Conservation (phyloP, 1,140 invertebrate species). For the Drosophila carrolli region DNA sequence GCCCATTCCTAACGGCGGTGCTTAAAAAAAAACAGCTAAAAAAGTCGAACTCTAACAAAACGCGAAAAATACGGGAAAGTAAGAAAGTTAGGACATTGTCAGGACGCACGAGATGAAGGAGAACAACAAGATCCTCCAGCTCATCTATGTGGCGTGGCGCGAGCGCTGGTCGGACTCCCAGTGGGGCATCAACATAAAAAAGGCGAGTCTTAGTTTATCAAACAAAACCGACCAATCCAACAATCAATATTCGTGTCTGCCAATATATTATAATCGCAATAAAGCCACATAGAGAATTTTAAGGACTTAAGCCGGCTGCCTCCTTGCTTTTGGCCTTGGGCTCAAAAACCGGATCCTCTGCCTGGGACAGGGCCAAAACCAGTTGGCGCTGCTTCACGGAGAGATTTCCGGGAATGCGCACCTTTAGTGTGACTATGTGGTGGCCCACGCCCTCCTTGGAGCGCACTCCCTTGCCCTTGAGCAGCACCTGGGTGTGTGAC, state of each 20-base stretch:
- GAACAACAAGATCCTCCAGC: constrained; percentile 75
- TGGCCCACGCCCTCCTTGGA: constrained; percentile 53
- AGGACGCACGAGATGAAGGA: constrained; percentile 57
- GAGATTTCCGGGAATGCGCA: constrained; percentile 67
- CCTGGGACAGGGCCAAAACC: constrained; percentile 68
- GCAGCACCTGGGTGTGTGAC: constrained; percentile 60
- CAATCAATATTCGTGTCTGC: constrained; percentile 16
- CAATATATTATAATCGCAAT: constrained; percentile 21
- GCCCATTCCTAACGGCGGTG: constrained; percentile 28
- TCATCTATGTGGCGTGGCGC: constrained; percentile 90
- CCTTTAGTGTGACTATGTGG: constrained; percentile 71
- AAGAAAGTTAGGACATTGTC: not conserved
- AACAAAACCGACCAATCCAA: not conserved
- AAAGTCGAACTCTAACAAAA: constrained; percentile 13
- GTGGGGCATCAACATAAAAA: constrained; percentile 98
- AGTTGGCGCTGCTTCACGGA: constrained; percentile 77
- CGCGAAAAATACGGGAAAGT: constrained; percentile 8
- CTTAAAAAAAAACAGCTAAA: constrained; percentile 23
- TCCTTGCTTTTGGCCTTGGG: constrained; percentile 8
- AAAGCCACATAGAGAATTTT: constrained; percentile 69
- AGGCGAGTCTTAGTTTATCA: constrained; percentile 85
- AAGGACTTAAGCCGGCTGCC: constrained; percentile 3
- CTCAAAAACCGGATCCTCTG: constrained; percentile 70
- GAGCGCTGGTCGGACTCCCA: constrained; percentile 97
- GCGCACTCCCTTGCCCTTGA: constrained; percentile 69